These are phyloP conservation scores for Alaudala cheleensis DNA, from an alignment of 2,113 vertebrate genomes.

Conservation along the genomic window DNA sequence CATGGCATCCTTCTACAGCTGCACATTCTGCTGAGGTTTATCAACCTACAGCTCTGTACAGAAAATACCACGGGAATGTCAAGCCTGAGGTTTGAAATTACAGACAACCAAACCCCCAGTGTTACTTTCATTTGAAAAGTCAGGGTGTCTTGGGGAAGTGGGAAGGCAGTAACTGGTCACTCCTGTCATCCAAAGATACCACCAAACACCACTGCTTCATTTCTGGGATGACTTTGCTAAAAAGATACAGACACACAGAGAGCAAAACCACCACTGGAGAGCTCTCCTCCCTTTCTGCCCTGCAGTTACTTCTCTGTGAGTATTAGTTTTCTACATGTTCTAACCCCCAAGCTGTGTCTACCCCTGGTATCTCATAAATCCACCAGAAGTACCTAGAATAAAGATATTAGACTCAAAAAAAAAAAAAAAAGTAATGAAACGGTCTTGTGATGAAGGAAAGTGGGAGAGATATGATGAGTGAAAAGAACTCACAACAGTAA, in stretches of 20 bases:
- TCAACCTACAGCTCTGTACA: constrained; percentile 1
- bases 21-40: neutral
- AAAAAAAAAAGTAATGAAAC: neutral
- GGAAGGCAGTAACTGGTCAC: neutral
- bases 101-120: neutral
- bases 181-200: neutral
- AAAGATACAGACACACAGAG: neutral
- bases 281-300: neutral
- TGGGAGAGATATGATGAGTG: neutral
- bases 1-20: neutral
- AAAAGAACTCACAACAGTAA: constrained; percentile 14
- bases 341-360: neutral
- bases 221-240: neutral
- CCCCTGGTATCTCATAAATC: neutral
- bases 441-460: neutral
- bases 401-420: neutral
- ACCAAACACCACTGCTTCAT: neutral
- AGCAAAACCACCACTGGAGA: neutral
- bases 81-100: neutral
- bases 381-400: neutral
- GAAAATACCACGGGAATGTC: neutral
- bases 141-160: neutral
- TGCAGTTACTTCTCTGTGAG: neutral
- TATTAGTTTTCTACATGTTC: neutral
- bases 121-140: neutral